Base-by-base conservation (phyloP, 2,797 vertebrate species). In the Balearica regulorum region DNA sequence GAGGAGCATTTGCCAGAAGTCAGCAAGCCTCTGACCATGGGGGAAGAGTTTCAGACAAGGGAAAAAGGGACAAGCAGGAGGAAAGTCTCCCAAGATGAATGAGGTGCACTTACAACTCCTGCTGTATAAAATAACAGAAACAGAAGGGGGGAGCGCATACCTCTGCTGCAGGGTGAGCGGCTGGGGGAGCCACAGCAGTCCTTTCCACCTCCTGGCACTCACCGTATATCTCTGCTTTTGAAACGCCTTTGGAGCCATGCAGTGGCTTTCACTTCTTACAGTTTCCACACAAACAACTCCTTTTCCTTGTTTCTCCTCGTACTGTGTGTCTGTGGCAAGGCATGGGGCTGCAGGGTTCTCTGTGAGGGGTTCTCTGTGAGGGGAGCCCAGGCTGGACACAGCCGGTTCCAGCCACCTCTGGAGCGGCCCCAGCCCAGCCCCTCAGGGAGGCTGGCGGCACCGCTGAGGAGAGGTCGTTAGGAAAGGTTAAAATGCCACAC, bases 321-420 rank as follows among this genome's bases (percentile, higher is more conserved):
- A 1, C 12, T 5, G 43, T 41, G 48, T 64, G 66, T 10, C 54
- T 0, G 7, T 22, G 53, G 16, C 6, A 39, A 35, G 55, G 49
- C 37, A 9, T 24, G 25, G 49, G 15, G 21, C 22, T 15, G 60
- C 54, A 28, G 48, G 13, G 28, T 13, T 9, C 53, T 48, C 20
- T 33, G 13, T 9, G 35, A 37, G 46, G 19, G 2, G 18, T 13
- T 9, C 53, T 46, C 20, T 33, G 13, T 9, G 35, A 37, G 46
- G 19, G 3, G 18, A 25, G 31, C 4, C 39, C 3, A 1, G 2
- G 20, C 46, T 1, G 1, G 43, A 16, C 43, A 4, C 0, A 0
- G 29, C 66, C 2, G 11, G 9, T 35, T 16, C 57, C 5, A 0
- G 19, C 28, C 1, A 3, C 13, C 13, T 16, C 78, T 5, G 24